These are phyloP conservation scores for Ennomos fuscantarius DNA, from an alignment of 2,888 invertebrate species.

Conservation along the genomic window DNA sequence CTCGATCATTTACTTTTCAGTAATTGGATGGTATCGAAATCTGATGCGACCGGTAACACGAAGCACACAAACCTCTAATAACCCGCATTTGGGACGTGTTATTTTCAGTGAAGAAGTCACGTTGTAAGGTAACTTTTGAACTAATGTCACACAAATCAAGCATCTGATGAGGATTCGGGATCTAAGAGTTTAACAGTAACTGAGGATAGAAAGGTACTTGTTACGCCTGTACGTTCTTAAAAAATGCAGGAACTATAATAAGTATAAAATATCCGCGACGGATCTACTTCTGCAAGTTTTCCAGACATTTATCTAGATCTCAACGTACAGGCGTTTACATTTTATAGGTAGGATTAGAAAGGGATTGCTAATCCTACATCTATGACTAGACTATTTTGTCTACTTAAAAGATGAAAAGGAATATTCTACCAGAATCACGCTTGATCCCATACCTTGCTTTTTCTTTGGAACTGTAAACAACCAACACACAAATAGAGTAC, in stretches of 20 bases:
- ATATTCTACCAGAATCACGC: constrained; percentile 85
- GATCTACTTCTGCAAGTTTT: not conserved
- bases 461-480: constrained; percentile 94
- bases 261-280: not conserved
- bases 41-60: constrained; percentile 56
- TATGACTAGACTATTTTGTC: constrained; percentile 78
- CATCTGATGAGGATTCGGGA: constrained; percentile 44
- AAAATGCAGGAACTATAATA: not conserved
- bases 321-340: constrained; percentile 56
- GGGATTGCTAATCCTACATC: constrained; percentile 72
- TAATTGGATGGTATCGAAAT: constrained; percentile 62
- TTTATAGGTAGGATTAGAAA: constrained; percentile 38
- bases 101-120: constrained; percentile 53
- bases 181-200: constrained; percentile 49
- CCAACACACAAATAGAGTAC: constrained; percentile 85
- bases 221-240: constrained; percentile 52
- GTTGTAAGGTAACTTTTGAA: constrained; percentile 70
- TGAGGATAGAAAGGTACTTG: constrained; percentile 42
- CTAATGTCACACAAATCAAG: constrained; percentile 37
- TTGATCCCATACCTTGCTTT: constrained; percentile 88
- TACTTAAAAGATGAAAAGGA: constrained; percentile 82
- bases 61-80: constrained; percentile 59
- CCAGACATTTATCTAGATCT: constrained; percentile 9
- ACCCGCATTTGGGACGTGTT: constrained; percentile 50
- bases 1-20: constrained; percentile 34